These are phyloP conservation scores for Cydia amplana DNA, from an alignment of 1,140 invertebrate genomes.

Conservation along the genomic window DNA sequence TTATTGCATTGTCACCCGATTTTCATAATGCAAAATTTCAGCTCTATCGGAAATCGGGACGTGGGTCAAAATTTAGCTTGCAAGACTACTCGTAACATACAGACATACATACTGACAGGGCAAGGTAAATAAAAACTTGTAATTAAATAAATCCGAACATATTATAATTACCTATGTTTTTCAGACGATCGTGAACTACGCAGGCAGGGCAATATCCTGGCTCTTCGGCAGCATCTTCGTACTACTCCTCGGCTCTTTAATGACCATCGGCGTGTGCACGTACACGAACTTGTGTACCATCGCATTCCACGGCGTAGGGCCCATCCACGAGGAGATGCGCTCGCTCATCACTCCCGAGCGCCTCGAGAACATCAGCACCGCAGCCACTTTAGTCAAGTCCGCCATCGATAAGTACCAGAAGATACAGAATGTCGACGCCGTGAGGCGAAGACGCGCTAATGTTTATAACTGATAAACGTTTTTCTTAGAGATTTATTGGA, in stretches of 20 bases:
- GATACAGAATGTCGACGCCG: constrained; percentile 67
- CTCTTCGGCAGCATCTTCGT: constrained; percentile 75
- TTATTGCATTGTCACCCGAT: no score
- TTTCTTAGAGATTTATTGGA: neutral
- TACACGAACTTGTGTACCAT: constrained; percentile 84
- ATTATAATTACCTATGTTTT: constrained; percentile 42
- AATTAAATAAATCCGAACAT: no score
- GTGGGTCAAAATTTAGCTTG: no score
- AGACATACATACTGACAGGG: no score
- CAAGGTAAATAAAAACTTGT: no score
- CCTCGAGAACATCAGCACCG: constrained; percentile 78
- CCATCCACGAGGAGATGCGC: constrained; percentile 73
- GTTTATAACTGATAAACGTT: constrained; percentile 36
- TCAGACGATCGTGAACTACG: constrained; percentile 65
- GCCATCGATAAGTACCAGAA: constrained; percentile 84
- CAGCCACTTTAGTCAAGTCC: constrained; percentile 81
- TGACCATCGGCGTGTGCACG: constrained; percentile 82
- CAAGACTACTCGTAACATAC: no score
- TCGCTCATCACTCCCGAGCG: constrained; percentile 78
- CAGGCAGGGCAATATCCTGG: constrained; percentile 61
- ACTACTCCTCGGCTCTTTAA: constrained; percentile 79
- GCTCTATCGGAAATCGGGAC: no score
- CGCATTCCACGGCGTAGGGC: constrained; percentile 78
- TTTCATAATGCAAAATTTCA: no score
- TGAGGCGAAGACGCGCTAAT: constrained; percentile 49